Conservation (phyloP, 2,797 vertebrate genomes). For the Myiotriccus ornatus region DNA sequence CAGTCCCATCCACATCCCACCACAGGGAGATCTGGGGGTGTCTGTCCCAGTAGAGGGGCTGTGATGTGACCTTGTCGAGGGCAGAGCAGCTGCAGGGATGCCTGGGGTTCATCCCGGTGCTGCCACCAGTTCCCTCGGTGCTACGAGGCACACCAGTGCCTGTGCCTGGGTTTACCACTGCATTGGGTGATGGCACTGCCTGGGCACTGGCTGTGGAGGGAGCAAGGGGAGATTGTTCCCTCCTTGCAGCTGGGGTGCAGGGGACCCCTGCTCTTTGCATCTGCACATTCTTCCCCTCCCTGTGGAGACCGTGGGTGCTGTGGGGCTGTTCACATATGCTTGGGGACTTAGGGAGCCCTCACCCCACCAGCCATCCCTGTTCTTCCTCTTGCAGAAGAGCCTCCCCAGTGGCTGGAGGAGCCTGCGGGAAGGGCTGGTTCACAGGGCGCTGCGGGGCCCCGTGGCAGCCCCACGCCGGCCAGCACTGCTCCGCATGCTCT, state of each 20-base stretch:
- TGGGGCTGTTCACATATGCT: neutral
- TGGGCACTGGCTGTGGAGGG: neutral
- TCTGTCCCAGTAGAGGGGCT: neutral
- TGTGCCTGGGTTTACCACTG: neutral
- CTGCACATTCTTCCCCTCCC: neutral
- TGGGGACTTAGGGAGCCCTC: neutral
- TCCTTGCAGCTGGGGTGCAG: neutral
- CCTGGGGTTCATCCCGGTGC: neutral
- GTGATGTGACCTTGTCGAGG: neutral
- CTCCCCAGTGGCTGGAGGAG: slow-evolving; percentile 70
- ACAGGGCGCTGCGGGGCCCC: slow-evolving; percentile 72
- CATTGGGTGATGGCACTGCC: neutral
- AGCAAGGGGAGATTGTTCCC: neutral
- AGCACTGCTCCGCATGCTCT: slow-evolving; percentile 72
- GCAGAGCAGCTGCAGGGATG: neutral
- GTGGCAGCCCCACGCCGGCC: slow-evolving; percentile 51
- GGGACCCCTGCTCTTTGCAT: neutral
- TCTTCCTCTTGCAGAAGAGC: slow-evolving; percentile 62
- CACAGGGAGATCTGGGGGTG: neutral
- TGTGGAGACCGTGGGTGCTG: accelerated
- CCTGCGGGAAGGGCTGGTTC: slow-evolving; percentile 77
- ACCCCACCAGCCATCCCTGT: accelerated
- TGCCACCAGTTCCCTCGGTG: neutral
- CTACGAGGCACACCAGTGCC: neutral
- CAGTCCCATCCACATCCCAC: neutral